Evolutionary conservation across 2,113 vertebrate species (phyloP), one percentile per base, ranked within the genome.

Genomic region (Condylura cristata): DNA sequence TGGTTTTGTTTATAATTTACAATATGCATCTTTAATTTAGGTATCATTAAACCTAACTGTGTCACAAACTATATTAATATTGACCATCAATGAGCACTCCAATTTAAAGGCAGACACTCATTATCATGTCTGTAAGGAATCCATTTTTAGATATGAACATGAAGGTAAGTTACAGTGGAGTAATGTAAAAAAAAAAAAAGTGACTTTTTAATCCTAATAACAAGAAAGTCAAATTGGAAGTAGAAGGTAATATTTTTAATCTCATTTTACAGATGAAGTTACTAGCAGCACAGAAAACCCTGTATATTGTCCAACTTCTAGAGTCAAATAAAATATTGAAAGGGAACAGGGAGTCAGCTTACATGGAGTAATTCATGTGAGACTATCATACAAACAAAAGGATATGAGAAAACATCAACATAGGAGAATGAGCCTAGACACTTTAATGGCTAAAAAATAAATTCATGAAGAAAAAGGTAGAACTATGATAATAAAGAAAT

Each of bases 61-160:
- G n/a, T n/a, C n/a, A n/a, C n/a, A n/a, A n/a, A n/a, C 75, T 74
- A 83, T 66, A 70, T 71, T 71, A 89, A 70, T 87, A 70, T 75
- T 72, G 71, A 18, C 34, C 26, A 6, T 14, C 32, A 56, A 37
- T 58, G 79, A 82, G 82, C 26, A 65, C 0, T 28, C n/a, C 32
- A 83, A 11, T 70, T 30, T 65, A 79, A 86, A 89, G 26, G 14
- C 39, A 72, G 32, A 79, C 8, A n/a, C n/a, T 48, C 26, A 70
- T 44, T 60, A 78, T 78, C 65, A 65, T 60, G 4, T 26, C 51
- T 84, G 17, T 81, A 75, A 88, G n/a, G 51, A 95, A 86, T 78
- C 0, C 4, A 56, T 82, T 65, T n/a, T 81, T 71, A 88, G 6
- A 66, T 39, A 48, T 32, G 68, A 94, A 90, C 8, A 44, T 75